Conservation (phyloP, 2,888 invertebrate genomes). For the Apomyelois bistriatella region DNA sequence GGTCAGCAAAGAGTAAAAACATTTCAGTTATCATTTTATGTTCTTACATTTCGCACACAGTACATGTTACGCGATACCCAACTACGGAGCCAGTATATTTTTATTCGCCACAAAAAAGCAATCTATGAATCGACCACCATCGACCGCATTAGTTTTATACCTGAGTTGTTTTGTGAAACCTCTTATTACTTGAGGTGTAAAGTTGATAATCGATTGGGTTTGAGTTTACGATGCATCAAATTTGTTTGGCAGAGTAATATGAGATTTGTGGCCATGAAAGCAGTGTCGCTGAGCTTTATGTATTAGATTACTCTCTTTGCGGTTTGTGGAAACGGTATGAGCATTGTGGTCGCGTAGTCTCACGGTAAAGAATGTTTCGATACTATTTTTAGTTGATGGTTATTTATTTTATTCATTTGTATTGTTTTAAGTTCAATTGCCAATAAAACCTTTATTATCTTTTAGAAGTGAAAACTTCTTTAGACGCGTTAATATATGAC, state of each 20-base stretch:
- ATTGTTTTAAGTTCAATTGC: neutral
- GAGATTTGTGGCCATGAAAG: constrained; percentile 73
- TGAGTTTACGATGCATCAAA: constrained; percentile 20
- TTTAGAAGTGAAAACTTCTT: no score
- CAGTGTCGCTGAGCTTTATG: constrained; percentile 77
- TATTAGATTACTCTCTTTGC: constrained; percentile 77
- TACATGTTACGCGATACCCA: constrained; percentile 56
- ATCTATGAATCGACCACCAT: constrained; percentile 66
- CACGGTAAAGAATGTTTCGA: constrained; percentile 50
- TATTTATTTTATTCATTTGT: constrained; percentile 29
- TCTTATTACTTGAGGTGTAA: constrained; percentile 32
- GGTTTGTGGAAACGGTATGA: constrained; percentile 71
- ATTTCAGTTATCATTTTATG: neutral
- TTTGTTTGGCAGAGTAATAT: constrained; percentile 51
- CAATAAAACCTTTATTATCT: no score
- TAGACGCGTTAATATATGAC: no score
- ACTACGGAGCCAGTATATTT: constrained; percentile 52
- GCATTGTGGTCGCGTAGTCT: constrained; percentile 70
- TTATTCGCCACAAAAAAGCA: constrained; percentile 70
- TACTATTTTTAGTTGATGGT: constrained; percentile 44
- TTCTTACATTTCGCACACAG: neutral
- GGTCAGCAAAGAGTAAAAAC: no score
- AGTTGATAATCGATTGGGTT: constrained; percentile 36
- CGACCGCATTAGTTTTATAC: constrained; percentile 37
- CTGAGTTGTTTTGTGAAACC: constrained; percentile 29